phyloP scores from a whole-genome alignment of 2,888 invertebrate species.

The Calameuta idolon region DNA sequence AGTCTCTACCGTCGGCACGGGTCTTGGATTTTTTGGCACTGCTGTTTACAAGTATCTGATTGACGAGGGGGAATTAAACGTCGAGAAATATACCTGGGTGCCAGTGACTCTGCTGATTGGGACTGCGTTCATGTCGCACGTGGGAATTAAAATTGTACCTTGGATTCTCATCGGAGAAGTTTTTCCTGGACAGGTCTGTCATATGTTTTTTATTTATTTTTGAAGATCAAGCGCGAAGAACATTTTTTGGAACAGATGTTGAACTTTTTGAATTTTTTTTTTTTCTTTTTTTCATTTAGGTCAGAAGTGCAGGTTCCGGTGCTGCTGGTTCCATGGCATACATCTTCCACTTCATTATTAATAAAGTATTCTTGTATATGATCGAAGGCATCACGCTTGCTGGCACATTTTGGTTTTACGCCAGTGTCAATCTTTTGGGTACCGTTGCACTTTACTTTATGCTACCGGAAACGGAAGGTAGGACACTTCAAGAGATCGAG shows the following conservation, averaged over 20 bases:
- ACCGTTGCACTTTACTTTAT: slow-evolving; percentile 75
- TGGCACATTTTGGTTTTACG: slow-evolving; percentile 81
- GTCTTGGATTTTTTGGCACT: slow-evolving; percentile 74
- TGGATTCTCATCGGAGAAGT: slow-evolving; percentile 88
- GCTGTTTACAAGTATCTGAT: slow-evolving; percentile 70
- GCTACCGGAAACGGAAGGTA: slow-evolving; percentile 87
- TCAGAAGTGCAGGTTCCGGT: slow-evolving; percentile 79
- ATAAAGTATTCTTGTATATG: slow-evolving; percentile 80
- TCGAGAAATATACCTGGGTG: slow-evolving; percentile 70
- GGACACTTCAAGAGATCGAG: slow-evolving; percentile 78
- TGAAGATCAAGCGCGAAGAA: background rate
- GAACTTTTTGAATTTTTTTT: background rate
- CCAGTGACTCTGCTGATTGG: slow-evolving; percentile 76
- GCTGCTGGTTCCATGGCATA: slow-evolving; percentile 81
- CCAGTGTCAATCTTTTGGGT: slow-evolving; percentile 74
- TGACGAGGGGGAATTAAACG: slow-evolving; percentile 27
- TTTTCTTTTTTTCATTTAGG: slow-evolving; percentile 61
- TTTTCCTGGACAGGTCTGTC: slow-evolving; percentile 52
- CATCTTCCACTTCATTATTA: slow-evolving; percentile 80
- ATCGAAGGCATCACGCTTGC: slow-evolving; percentile 74
- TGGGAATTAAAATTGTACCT: slow-evolving; percentile 78
- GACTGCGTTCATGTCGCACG: slow-evolving; percentile 77
- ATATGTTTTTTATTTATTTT: background rate
- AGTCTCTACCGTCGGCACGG: slow-evolving; percentile 76
- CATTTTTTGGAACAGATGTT: no score